Evolutionary conservation across 2,888 invertebrate genomes (phyloP).

Genomic region (Mesorhabditis spiculigera): DNA sequence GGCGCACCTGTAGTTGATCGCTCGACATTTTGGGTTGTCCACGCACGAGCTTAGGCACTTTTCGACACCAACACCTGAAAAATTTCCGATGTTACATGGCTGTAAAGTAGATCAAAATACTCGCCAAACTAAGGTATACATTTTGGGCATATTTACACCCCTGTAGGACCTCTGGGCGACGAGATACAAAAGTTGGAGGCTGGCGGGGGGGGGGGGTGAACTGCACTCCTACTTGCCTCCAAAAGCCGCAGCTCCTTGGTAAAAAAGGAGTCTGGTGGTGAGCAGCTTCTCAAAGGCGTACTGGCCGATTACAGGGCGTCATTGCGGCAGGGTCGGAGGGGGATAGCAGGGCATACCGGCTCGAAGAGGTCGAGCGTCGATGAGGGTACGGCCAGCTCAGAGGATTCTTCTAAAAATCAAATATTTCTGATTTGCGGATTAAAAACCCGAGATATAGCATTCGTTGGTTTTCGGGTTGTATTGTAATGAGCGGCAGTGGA

Average conservation of each 20-base stretch:
- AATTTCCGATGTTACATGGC: not conserved
- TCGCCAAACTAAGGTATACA: not conserved
- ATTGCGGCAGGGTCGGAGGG: too few species aligned
- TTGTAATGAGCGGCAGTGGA: slow-evolving; percentile 44
- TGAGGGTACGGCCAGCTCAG: slow-evolving; percentile 39
- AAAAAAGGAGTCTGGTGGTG: slow-evolving; percentile 20
- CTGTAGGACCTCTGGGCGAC: too few species aligned
- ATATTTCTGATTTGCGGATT: slow-evolving; percentile 41
- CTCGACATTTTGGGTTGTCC: slow-evolving; percentile 25
- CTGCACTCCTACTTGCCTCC: slow-evolving; percentile 8
- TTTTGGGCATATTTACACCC: too few species aligned
- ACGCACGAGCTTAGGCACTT: slow-evolving; percentile 42
- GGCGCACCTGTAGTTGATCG: slow-evolving; percentile 40
- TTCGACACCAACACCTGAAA: slow-evolving; percentile 22
- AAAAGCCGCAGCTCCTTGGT: slow-evolving; percentile 14
- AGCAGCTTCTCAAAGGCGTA: slow-evolving; percentile 39
- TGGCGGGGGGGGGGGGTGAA: too few species aligned
- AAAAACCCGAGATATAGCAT: slow-evolving; percentile 30
- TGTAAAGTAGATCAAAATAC: too few species aligned
- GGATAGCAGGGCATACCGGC: slow-evolving; percentile 45
- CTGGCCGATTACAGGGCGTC: slow-evolving; percentile 33
- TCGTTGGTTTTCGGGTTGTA: not conserved
- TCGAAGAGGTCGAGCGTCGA: slow-evolving; percentile 48
- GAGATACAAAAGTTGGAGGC: too few species aligned
- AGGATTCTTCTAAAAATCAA: slow-evolving; percentile 46